A percentile compares a stretch with the other conserved stretches of the same genome.
Evolutionary conservation across 53 echinoderm and acorn worm genomes (phyloP).

Genomic region (Paelopatides confundens): DNA sequence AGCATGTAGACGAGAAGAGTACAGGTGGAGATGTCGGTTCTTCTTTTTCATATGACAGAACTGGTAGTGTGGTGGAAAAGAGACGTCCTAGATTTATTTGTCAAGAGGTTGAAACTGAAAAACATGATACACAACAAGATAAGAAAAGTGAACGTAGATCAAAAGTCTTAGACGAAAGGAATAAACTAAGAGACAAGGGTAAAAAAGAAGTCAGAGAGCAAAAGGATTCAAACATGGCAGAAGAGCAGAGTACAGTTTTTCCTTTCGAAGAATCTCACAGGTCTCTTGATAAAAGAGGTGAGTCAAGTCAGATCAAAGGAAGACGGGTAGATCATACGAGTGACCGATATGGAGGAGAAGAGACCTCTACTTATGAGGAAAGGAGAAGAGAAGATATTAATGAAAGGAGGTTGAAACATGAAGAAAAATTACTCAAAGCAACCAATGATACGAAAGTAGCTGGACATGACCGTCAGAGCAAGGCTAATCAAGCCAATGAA

Average conservation of each 20-base stretch:
- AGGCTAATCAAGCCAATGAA: neutral
- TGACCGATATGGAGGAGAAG: neutral
- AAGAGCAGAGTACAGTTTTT: no score
- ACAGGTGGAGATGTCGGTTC: conserved; percentile 2
- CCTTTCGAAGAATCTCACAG: no score
- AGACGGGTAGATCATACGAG: no score
- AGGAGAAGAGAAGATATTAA: neutral
- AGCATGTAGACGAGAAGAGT: no score
- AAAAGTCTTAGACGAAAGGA: no score
- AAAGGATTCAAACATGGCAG: no score
- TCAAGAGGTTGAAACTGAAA: neutral
- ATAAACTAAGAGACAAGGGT: no score
- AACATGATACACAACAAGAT: neutral
- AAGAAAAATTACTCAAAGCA: neutral
- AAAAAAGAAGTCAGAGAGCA: no score
- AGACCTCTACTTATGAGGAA: neutral
- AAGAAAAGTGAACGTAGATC: no score
- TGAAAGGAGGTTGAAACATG: neutral
- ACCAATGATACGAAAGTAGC: neutral
- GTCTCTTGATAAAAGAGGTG: no score
- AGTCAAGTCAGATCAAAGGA: no score
- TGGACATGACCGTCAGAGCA: neutral
- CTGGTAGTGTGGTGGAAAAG: neutral
- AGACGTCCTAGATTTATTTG: neutral
- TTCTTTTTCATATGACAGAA: neutral